These are phyloP conservation scores for Podarcis cretensis DNA, from an alignment of 2,113 vertebrate species.

Conservation along the genomic window DNA sequence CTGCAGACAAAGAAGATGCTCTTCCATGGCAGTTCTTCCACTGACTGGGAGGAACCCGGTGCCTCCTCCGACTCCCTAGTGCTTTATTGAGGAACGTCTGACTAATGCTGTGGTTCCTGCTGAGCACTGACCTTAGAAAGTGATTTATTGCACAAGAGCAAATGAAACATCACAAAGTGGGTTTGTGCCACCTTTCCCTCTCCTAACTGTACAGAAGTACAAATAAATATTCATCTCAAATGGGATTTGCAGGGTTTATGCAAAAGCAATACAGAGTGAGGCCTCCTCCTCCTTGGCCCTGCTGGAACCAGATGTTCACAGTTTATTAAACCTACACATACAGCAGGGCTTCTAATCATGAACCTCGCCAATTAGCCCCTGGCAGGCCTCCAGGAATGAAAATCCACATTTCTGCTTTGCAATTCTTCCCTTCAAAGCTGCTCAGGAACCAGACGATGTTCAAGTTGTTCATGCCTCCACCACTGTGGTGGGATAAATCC, in stretches of 20 bases:
- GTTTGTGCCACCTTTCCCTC: neutral
- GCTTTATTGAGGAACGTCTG: neutral
- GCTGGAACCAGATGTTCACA: constrained; percentile 62
- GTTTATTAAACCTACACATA: constrained; percentile 65
- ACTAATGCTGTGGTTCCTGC: too few relatives aligned
- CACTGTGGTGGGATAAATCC: constrained; percentile 57
- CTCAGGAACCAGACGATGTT: constrained; percentile 39
- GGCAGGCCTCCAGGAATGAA: constrained; percentile 68
- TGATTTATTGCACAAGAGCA: neutral
- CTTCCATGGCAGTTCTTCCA: neutral
- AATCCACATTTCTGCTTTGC: constrained; percentile 56
- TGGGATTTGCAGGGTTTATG: constrained; percentile 29
- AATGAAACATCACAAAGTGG: neutral
- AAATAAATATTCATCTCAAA: constrained; percentile 17
- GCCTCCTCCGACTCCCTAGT: neutral
- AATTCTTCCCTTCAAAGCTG: constrained; percentile 43
- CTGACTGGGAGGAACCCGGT: neutral
- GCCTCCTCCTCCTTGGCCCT: constrained; percentile 25
- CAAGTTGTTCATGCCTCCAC: constrained; percentile 41
- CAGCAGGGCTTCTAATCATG: constrained; percentile 39
- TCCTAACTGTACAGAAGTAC: neutral
- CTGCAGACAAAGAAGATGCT: too few relatives aligned
- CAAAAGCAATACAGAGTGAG: constrained; percentile 20
- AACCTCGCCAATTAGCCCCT: constrained; percentile 59
- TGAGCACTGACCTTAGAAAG: neutral